These are phyloP conservation scores for Sebastes matsubarae DNA, from an alignment of 2,797 vertebrate genomes.

Conservation along the genomic window DNA sequence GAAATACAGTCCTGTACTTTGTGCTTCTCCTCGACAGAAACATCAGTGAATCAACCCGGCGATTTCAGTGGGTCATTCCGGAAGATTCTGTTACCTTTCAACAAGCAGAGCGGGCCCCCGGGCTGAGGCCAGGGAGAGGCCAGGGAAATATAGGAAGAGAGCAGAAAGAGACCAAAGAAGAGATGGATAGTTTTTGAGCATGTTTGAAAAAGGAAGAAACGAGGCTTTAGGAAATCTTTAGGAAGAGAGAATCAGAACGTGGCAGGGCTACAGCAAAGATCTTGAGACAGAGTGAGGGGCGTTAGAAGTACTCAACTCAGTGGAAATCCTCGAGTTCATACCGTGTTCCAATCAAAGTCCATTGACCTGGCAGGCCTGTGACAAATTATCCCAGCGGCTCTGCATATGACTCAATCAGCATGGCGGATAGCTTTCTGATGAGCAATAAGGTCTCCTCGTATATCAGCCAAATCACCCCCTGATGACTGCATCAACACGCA, in stretches of 20 bases:
- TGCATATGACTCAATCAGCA: slow-evolving; percentile 78
- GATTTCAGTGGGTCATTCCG: slow-evolving; percentile 80
- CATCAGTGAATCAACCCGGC: slow-evolving; percentile 74
- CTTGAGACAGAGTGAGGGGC: slow-evolving; percentile 32
- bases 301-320: slow-evolving; percentile 57
- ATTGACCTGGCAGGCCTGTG: slow-evolving; percentile 75
- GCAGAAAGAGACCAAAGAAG: slow-evolving; percentile 25
- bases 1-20: slow-evolving; percentile 64
- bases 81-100: slow-evolving; percentile 83
- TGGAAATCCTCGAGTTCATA: slow-evolving; percentile 71
- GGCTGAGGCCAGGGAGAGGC: slow-evolving; percentile 76
- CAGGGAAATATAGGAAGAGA: slow-evolving; percentile 40
- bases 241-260: slow-evolving; percentile 9
- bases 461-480: slow-evolving; percentile 72
- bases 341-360: slow-evolving; percentile 75
- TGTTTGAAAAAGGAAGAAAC: slow-evolving; percentile 14
- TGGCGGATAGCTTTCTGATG: slow-evolving; percentile 75
- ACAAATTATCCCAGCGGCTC: slow-evolving; percentile 79
- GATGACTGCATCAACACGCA: slow-evolving; percentile 66
- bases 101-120: slow-evolving; percentile 69
- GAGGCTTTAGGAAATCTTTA: slow-evolving; percentile 17
- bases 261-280: slow-evolving; percentile 12
- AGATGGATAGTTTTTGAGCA: slow-evolving; percentile 32
- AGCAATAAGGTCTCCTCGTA: slow-evolving; percentile 65
- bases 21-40: slow-evolving; percentile 69